Evolutionary conservation across 2,888 invertebrate species (phyloP).

Genomic region (Melitaea athalia): DNA sequence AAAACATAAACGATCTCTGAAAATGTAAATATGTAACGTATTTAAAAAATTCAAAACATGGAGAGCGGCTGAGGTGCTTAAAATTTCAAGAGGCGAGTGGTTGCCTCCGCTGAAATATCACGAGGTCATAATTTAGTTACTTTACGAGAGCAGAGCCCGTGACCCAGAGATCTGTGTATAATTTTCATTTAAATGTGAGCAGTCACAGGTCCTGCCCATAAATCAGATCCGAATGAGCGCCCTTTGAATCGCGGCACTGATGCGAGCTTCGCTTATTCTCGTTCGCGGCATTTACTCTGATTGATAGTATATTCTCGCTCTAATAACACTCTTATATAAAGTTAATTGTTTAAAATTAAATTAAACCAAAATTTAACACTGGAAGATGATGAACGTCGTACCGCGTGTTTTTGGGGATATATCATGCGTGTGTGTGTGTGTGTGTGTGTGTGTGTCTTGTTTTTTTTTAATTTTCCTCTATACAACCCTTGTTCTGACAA

Average conservation of each 20-base stretch:
- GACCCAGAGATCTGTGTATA: constrained; percentile 67
- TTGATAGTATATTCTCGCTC: not conserved
- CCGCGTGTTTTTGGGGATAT: too few species aligned
- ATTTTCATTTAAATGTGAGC: constrained; percentile 53
- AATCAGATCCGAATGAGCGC: constrained; percentile 15
- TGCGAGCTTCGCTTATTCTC: not conserved
- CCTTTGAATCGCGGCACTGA: constrained; percentile 12
- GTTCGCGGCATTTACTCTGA: constrained; percentile 1
- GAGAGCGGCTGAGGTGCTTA: constrained; percentile 64
- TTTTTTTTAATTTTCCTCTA: too few species aligned
- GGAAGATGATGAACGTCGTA: too few species aligned
- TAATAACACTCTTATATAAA: not conserved
- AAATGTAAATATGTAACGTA: constrained; percentile 59
- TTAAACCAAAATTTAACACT: too few species aligned
- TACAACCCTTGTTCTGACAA: too few species aligned
- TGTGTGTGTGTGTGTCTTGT: too few species aligned
- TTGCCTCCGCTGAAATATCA: constrained; percentile 57
- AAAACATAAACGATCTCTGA: constrained; percentile 23
- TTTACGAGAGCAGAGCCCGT: constrained; percentile 69
- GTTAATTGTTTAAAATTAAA: too few species aligned
- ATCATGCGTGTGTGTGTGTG: too few species aligned
- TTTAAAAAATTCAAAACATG: constrained; percentile 65
- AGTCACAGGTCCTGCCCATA: constrained; percentile 21
- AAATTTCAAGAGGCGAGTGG: constrained; percentile 73
- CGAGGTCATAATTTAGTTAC: constrained; percentile 78